Evolutionary conservation across 1,140 invertebrate species (phyloP), one percentile per base, ranked within the genome.

Genomic region (Calycopis cecrops): DNA sequence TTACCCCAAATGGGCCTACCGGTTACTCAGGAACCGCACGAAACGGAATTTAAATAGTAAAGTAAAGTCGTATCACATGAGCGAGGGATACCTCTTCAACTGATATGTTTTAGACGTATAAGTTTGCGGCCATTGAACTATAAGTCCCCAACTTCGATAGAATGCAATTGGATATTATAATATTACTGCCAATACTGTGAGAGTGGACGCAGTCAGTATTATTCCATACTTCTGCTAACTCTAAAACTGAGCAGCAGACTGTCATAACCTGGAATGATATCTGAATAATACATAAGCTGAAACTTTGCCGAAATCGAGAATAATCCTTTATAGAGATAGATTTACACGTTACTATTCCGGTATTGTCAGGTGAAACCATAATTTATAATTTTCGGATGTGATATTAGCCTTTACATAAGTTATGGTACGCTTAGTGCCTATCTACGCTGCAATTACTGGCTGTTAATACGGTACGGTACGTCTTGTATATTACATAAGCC

Each of bases 261-360:
- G 59, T 60, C 61, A 60, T 68, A 68, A 68, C 60, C 68, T 58
- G 60, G 55, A 59, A 66, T 65, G 53, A 57, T 65, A 62, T 57
- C 63, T 71, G 63, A 65, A 68, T 71, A 71, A 71, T 67, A 68
- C 65, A 71, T 68, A 63, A 65, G 52, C 48, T 51, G 55, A 55
- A 65, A 71, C 57, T 68, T 68, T 44, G 40, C 14, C 52, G 57
- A 59, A 65, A 68, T 71, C 57, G 60, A 52, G 57, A 67, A 63
- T 70, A 70, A 70, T 67, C 59, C 57, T 55, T 42, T 40, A 48
- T 64, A 50, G 53, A 52, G 48, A 63, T 57, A 57, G 50, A 56
- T 52, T 58, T 59, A 50, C 54, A 61, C 57, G 47, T 54, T 48
- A 35, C 17, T 47, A n/a, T n/a, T n/a, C n/a, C n/a, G n/a, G n/a